Percentiles rank a stretch among this genome's conserved stretches.
Conservation (phyloP, 2,888 invertebrate species). For the Operophtera brumata region DNA sequence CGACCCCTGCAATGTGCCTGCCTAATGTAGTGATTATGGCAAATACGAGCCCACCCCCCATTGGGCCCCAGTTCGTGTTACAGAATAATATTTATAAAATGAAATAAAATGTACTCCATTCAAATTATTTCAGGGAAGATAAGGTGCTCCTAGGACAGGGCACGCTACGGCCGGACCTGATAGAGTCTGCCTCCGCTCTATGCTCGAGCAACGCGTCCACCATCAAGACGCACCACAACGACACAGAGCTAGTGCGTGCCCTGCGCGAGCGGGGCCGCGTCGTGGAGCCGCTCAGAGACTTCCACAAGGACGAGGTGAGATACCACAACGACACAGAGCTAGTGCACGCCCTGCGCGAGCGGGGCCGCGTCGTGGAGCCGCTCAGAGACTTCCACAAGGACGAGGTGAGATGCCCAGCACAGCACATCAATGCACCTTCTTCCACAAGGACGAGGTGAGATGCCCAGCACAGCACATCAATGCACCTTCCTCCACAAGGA, state of each 20-base stretch:
- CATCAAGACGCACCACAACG: slow-evolving; percentile 99
- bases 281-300: slow-evolving; percentile 98
- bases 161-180: slow-evolving; percentile 97
- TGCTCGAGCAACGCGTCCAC: slow-evolving; percentile 94
- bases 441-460: no score
- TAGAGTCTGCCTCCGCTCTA: slow-evolving; percentile 96
- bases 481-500: no score
- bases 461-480: no score
- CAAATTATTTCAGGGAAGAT: slow-evolving; percentile 82
- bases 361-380: slow-evolving; percentile 97
- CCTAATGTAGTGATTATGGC: no score
- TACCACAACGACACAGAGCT: slow-evolving; percentile 99
- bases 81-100: no score
- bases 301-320: slow-evolving; percentile 97
- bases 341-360: slow-evolving; percentile 86
- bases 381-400: slow-evolving; percentile 99
- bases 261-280: slow-evolving; percentile 89
- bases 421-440: background rate
- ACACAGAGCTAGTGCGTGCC: slow-evolving; percentile 95
- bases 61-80: no score
- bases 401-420: slow-evolving; percentile 68
- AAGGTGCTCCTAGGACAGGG: slow-evolving; percentile 97
- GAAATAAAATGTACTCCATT: background rate
- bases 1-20: no score
- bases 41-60: no score